Conservation (phyloP, 2,888 invertebrate species). For the Pseudolycoriella hygida region DNA sequence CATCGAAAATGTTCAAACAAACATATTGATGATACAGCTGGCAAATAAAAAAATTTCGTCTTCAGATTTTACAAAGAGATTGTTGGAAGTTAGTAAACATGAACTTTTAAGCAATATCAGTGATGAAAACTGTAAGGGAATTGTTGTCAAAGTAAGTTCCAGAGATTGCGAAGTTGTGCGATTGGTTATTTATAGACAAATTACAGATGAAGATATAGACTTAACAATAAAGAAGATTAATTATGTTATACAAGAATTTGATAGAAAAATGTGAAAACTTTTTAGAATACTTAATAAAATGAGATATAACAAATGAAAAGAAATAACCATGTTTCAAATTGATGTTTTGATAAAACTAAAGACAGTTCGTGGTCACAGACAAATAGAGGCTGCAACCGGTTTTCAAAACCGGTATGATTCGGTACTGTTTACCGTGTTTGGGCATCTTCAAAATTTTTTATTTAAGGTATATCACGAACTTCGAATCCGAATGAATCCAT, state of each 20-base stretch:
- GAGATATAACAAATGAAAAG: no score
- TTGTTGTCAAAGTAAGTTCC: constrained; percentile 40
- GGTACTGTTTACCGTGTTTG: no score
- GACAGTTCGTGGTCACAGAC: no score
- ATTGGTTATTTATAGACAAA: constrained; percentile 52
- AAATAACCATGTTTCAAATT: no score
- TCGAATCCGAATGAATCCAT: no score
- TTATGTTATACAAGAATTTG: constrained; percentile 46
- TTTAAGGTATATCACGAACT: no score
- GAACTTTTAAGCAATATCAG: constrained; percentile 34
- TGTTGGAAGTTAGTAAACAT: constrained; percentile 29
- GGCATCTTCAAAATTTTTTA: no score
- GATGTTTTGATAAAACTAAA: no score
- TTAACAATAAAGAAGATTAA: constrained; percentile 52
- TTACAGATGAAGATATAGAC: constrained; percentile 45
- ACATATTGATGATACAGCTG: constrained; percentile 53
- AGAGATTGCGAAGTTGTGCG: constrained; percentile 42
- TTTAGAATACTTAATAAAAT: no score
- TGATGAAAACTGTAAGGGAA: constrained; percentile 23
- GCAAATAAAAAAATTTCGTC: constrained; percentile 34
- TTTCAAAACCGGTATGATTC: no score
- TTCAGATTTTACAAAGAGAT: constrained; percentile 33
- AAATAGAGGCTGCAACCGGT: no score
- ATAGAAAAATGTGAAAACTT: constrained; percentile 14
- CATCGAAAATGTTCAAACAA: constrained; percentile 43